Evolutionary conservation across 2,797 vertebrate species (phyloP), one percentile per base, ranked within the genome.

Genomic region (Hippocampus kuda): DNA sequence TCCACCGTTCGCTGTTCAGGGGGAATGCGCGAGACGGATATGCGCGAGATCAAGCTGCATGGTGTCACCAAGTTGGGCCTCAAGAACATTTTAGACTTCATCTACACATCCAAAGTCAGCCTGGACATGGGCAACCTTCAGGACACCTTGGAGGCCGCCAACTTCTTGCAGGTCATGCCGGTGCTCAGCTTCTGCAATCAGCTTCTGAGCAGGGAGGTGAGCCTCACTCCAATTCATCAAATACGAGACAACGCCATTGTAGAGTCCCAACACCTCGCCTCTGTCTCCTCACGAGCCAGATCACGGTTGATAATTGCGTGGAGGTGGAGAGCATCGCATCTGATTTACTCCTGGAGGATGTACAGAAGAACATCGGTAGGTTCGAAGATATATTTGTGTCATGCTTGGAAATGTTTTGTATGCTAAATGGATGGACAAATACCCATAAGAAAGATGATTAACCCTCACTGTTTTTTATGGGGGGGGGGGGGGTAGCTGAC

Each of bases 11-110:
- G 16, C 10, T 46, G n/a, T 46, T 26, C 77, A 93, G 92, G 91
- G 73, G 92, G 91, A 73, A 93, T 93, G 92, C 91, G 87, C 76
- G 92, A 93, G 82, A 89, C 90, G 81, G 87, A 92, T 66, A 89
- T 92, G 86, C 84, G 75, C 44, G 88, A 90, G 82, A 92, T 93
- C 70, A 93, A 92, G 84, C 88, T 93, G 66, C 91, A 92, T 30
- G 92, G 92, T 5, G 86, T 93, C 74, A 92, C 89, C 64, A 85
- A 81, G 53, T 60, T 74, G 1, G 92, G 92, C 18, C 83, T 93
- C 67, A 92, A 88, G 83, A 92, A 90, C 81, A 90, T 93, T 22
- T 91, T 93, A 20, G 89, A 92, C 51, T 93, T 93, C 84, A 91
- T 92, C 78, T 93, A 93, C 86, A 92, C 91, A 9, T 89, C 91